A percentile compares a stretch with the other conserved stretches of the same genome.
phyloP scores from a whole-genome alignment of 2,888 invertebrate genomes.

The Ormyrus rosae region DNA sequence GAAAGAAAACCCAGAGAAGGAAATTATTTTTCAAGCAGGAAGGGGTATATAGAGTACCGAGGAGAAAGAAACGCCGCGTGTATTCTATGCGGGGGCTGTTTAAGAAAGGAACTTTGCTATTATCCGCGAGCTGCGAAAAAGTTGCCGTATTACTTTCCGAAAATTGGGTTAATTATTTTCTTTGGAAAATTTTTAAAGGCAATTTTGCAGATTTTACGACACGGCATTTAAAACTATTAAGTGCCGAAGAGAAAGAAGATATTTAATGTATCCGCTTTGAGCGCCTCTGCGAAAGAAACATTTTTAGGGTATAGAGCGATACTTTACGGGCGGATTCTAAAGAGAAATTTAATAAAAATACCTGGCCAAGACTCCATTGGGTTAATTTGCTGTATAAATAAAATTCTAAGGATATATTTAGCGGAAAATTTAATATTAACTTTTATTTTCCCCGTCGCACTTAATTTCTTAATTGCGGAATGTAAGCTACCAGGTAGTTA shows the following conservation, averaged over 20 bases:
- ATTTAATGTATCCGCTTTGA: constrained; percentile 27
- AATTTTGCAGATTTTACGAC: constrained; percentile 41
- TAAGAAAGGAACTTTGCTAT: constrained; percentile 28
- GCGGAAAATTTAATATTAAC: too few relatives aligned
- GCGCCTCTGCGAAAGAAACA: constrained; percentile 8
- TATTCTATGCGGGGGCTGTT: constrained; percentile 6
- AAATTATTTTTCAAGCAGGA: not conserved
- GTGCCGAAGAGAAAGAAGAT: constrained; percentile 4
- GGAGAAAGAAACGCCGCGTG: not conserved
- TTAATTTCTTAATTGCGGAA: too few relatives aligned
- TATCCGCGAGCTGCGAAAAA: constrained; percentile 30
- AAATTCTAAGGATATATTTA: too few relatives aligned
- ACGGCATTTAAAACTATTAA: constrained; percentile 33
- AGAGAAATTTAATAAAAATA: not conserved
- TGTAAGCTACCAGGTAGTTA: too few relatives aligned
- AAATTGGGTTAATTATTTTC: constrained; percentile 44
- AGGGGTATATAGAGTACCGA: too few relatives aligned
- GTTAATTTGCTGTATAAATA: too few relatives aligned
- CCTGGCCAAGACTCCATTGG: too few relatives aligned
- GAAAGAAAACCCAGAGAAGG: too few relatives aligned
- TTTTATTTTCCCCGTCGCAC: too few relatives aligned
- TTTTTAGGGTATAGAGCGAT: not conserved
- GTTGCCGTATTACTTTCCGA: constrained; percentile 34
- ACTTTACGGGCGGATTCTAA: constrained; percentile 12
- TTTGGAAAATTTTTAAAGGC: constrained; percentile 31